These are phyloP conservation scores for Scolopax bukidnonensis DNA, from an alignment of 2,797 vertebrate species.

Conservation along the genomic window DNA sequence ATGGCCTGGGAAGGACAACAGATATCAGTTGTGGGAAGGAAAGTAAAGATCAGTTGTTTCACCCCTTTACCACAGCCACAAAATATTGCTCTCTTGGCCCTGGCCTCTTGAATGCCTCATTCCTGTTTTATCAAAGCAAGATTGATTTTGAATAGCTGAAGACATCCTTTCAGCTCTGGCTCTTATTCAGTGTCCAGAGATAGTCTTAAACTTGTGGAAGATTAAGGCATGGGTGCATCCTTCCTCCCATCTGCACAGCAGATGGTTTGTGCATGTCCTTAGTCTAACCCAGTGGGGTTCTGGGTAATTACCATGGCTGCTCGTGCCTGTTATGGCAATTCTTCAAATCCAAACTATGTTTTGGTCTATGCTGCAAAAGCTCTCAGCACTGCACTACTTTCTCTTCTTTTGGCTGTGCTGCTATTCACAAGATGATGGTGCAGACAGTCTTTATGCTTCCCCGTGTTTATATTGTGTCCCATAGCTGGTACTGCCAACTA, in stretches of 20 bases:
- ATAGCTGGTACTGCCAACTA: not conserved
- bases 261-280: not conserved
- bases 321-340: not conserved
- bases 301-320: not conserved
- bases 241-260: constrained; percentile 25
- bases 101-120: not conserved
- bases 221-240: not conserved
- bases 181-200: not conserved
- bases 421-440: not conserved
- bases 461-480: not conserved
- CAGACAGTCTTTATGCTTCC: not conserved
- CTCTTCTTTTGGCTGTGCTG: not conserved
- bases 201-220: not conserved
- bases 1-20: not conserved
- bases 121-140: not conserved
- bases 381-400: not conserved
- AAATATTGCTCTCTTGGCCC: not conserved
- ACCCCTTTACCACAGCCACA: not conserved
- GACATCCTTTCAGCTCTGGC: not conserved
- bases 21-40: not conserved
- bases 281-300: not conserved
- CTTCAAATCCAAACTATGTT: not conserved
- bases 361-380: not conserved
- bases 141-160: not conserved
- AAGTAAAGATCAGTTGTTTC: not conserved